Evolutionary conservation across 2,888 invertebrate genomes (phyloP), one percentile per base, ranked within the genome.

Genomic region (Andrena praecox): DNA sequence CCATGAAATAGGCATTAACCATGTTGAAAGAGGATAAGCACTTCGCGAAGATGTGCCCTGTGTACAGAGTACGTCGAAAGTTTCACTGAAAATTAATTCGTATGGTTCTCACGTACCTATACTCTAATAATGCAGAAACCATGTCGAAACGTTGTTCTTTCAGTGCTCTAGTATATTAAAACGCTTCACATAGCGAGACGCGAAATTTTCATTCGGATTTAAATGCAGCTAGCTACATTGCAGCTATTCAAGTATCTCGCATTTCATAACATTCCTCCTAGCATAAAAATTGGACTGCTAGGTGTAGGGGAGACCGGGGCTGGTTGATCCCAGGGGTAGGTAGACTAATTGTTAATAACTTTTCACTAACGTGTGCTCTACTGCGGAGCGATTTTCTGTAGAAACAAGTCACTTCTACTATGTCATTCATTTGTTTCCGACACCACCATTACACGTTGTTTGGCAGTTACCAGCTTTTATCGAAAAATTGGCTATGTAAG

Each of bases 1-100:
- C 59, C 31, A 42, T 0, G 70, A 20, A 60, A 66, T 24, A 10
- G 50, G 56, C 54, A 70, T 70, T 80, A 80, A 67, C 52, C 59
- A 8, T n/a, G 35, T 42, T 67, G 62, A 62, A 67, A 72, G 31
- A 54, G 20, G 20, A 66, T 35, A 16, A 52, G 52, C 7, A 24
- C 12, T 66, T 24, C n/a, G 48, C 20, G 7, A 20, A 42, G 24
- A 42, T 29, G 24, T 29, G 24, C n/a, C 42, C 42, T 59, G 7
- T 31, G 12, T 35, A n/a, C 62, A 10, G 27, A 27, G 29, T 12
- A 35, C 54, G 20, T 31, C 12, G 42, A 70, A 63, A 56, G 52
- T 56, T 63, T 63, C 29, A 70, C 63, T 54, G 60, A 63, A 48
- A 63, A 54, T 59, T 54, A 31, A 31, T 76, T 70, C 29, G 16